Evolutionary conservation across 2,797 vertebrate species (phyloP).

Genomic region (Rhinatrema bivittatum): DNA sequence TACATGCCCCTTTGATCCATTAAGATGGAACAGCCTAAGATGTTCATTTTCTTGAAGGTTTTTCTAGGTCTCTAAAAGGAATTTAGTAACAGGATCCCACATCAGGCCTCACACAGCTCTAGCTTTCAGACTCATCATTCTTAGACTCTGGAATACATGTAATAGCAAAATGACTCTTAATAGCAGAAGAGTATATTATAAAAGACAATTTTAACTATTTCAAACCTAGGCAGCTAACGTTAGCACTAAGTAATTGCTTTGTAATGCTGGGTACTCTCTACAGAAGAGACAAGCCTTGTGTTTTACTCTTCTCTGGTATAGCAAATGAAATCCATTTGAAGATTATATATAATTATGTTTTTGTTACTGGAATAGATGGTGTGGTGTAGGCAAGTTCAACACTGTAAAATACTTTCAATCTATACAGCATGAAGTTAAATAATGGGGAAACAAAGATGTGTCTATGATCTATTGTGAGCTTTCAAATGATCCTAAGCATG

Average conservation of each 20-base stretch:
- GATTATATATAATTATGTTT: constrained; percentile 32
- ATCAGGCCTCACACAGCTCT: constrained; percentile 23
- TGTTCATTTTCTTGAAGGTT: constrained; percentile 35
- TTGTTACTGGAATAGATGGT: too few species aligned
- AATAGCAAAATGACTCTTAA: constrained; percentile 43
- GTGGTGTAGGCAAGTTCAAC: too few species aligned
- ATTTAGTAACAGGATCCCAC: constrained; percentile 39
- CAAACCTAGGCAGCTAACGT: constrained; percentile 7
- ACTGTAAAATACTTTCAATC: too few species aligned
- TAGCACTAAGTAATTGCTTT: constrained; percentile 18
- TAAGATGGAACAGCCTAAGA: constrained; percentile 20
- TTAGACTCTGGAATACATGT: constrained; percentile 9
- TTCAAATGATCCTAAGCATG: too few species aligned
- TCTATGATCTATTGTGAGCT: too few species aligned
- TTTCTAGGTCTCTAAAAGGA: constrained; percentile 30
- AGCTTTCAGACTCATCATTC: constrained; percentile 21
- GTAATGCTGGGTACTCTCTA: constrained; percentile 4
- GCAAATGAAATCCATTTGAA: constrained; percentile 10
- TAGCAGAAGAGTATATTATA: constrained; percentile 17
- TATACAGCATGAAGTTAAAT: too few species aligned
- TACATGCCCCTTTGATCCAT: constrained; percentile 24
- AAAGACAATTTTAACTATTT: constrained; percentile 47
- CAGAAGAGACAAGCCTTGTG: not conserved
- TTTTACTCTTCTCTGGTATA: constrained; percentile 6
- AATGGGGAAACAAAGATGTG: too few species aligned